Conservation (phyloP, 2,113 vertebrate genomes). For the Pycnonotus jocosus region DNA sequence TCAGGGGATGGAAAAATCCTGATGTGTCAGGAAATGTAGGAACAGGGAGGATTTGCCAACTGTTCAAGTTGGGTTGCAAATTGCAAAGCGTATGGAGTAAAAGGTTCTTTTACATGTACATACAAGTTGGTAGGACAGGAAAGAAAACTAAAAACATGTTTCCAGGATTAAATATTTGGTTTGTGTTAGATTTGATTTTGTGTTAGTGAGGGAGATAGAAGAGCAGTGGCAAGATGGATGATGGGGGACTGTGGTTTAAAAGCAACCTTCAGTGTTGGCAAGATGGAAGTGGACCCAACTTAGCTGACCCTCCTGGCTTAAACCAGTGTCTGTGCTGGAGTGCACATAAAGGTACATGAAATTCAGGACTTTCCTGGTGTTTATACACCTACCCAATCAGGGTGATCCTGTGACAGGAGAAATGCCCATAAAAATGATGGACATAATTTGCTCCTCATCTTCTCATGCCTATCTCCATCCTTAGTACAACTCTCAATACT, state of each 20-base stretch:
- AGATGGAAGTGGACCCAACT: fast-evolving
- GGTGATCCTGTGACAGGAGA: background rate
- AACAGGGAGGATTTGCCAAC: background rate
- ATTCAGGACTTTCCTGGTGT: background rate
- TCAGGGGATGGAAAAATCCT: background rate
- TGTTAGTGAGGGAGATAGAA: background rate
- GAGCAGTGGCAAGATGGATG: background rate
- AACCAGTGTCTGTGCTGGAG: background rate
- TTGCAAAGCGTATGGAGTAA: background rate
- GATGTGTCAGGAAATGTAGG: background rate
- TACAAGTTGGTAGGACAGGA: background rate
- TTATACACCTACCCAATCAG: background rate
- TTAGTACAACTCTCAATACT: background rate
- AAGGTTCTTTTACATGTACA: background rate
- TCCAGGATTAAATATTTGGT: background rate
- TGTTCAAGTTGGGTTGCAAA: background rate
- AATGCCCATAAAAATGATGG: background rate
- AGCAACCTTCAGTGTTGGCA: background rate
- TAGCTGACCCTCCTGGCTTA: background rate
- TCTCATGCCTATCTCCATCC: background rate
- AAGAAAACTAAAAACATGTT: background rate
- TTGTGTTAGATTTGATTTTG: background rate
- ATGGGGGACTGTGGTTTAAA: background rate
- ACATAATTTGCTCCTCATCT: background rate
- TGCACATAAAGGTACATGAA: background rate